Conservation (phyloP, 2,888 invertebrate species). For the Malthinus flaveolus region DNA sequence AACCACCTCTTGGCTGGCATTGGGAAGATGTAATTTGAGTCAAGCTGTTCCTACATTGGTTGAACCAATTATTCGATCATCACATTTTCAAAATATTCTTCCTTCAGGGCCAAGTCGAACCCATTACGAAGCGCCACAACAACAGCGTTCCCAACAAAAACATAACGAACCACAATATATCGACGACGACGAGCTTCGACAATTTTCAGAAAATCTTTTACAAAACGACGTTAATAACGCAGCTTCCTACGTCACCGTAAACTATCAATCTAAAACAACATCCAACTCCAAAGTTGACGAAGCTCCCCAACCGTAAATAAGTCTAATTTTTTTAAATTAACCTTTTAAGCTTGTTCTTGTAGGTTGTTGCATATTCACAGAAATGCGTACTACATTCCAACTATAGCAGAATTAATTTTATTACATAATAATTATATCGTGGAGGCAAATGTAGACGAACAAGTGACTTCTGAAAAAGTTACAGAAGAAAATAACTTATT, state of each 20-base stretch:
- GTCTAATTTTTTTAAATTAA: constrained; percentile 7
- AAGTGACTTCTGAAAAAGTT: constrained; percentile 74
- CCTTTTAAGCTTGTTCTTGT: constrained; percentile 34
- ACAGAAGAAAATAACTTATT: constrained; percentile 80
- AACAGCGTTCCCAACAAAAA: neutral
- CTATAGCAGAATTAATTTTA: constrained; percentile 71
- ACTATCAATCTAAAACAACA: constrained; percentile 75
- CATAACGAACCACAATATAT: neutral
- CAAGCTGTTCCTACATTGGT: constrained; percentile 3
- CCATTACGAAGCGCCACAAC: neutral
- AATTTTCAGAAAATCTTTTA: constrained; percentile 71
- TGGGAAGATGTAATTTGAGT: constrained; percentile 32
- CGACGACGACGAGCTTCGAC: constrained; percentile 56
- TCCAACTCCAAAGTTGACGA: constrained; percentile 70
- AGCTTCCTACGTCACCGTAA: constrained; percentile 68
- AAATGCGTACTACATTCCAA: constrained; percentile 67
- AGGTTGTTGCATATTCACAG: constrained; percentile 70
- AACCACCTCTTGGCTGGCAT: constrained; percentile 42
- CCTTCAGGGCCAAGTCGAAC: constrained; percentile 1
- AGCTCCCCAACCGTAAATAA: constrained; percentile 74
- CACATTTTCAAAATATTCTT: neutral
- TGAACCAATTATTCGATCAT: neutral
- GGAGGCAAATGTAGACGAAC: constrained; percentile 72
- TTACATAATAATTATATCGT: constrained; percentile 87
- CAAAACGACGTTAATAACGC: constrained; percentile 76